Percentiles rank a stretch among this genome's conserved stretches.
Evolutionary conservation across 2,797 vertebrate genomes (phyloP).

Genomic region (Pagetopsis macropterus): DNA sequence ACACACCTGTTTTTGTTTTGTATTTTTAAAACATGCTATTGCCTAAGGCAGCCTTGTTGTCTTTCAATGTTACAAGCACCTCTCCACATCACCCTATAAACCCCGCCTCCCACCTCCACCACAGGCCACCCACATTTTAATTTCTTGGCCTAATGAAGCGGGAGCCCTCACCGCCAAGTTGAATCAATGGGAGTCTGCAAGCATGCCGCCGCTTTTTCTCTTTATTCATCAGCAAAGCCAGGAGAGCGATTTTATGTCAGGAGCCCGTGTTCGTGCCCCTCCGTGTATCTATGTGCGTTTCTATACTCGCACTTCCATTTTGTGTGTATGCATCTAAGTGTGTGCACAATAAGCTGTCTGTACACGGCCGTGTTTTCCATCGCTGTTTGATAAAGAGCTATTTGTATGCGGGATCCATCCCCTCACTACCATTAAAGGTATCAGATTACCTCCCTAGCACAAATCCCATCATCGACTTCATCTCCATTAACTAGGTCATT

Average conservation of each 20-base stretch:
- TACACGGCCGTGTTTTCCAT: constrained; percentile 22
- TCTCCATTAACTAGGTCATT: constrained; percentile 72
- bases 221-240: constrained; percentile 63
- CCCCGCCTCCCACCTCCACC: constrained; percentile 42
- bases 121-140: constrained; percentile 80
- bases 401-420: constrained; percentile 66
- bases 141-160: constrained; percentile 88
- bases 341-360: constrained; percentile 16
- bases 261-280: constrained; percentile 23
- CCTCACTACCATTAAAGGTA: constrained; percentile 57
- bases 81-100: constrained; percentile 45
- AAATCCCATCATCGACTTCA: constrained; percentile 71
- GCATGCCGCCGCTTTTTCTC: constrained; percentile 48
- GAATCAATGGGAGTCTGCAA: constrained; percentile 73
- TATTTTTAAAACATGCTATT: constrained; percentile 17
- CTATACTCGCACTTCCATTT: neutral
- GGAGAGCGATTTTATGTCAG: constrained; percentile 44
- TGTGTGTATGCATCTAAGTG: neutral
- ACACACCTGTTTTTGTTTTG: constrained; percentile 28
- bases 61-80: constrained; percentile 45
- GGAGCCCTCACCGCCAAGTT: constrained; percentile 60
- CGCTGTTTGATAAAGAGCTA: constrained; percentile 58
- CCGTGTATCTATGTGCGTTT: constrained; percentile 16
- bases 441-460: constrained; percentile 57
- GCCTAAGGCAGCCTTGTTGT: constrained; percentile 50